phyloP scores from a whole-genome alignment of 23 tunicate species.

The Halocynthia aurantium region DNA sequence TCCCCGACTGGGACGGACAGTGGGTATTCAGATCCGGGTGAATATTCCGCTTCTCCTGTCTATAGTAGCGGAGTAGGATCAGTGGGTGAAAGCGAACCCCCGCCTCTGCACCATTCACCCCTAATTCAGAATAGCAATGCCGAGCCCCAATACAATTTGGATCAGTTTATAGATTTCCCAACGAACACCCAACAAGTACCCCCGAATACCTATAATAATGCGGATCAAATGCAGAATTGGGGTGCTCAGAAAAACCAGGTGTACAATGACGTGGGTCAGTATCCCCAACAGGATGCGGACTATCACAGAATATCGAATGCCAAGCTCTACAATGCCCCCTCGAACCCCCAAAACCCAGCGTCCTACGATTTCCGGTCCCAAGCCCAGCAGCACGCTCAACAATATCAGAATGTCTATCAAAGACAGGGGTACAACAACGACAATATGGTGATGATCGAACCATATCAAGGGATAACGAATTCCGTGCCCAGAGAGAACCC shows the following conservation, averaged over 20 bases:
- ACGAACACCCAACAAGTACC: not conserved
- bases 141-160: not conserved
- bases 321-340: no score
- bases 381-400: not conserved
- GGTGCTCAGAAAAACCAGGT: not conserved
- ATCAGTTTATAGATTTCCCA: not conserved
- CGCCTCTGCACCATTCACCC: slow-evolving; percentile 42
- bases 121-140: not conserved
- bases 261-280: not conserved
- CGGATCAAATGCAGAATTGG: not conserved
- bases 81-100: slow-evolving; percentile 17
- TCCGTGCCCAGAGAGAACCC: slow-evolving; percentile 1
- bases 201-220: not conserved
- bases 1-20: not conserved
- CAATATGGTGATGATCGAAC: not conserved
- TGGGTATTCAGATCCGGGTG: slow-evolving; percentile 14
- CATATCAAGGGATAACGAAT: not conserved
- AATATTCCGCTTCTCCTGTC: not conserved
- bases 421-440: not conserved
- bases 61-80: slow-evolving; percentile 5
- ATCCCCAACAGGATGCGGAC: not conserved
- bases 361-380: not conserved
- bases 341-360: no score
- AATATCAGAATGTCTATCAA: not conserved
- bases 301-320: no score